These are phyloP conservation scores for Eurystomus gularis DNA, from an alignment of 2,113 vertebrate genomes.

Conservation along the genomic window DNA sequence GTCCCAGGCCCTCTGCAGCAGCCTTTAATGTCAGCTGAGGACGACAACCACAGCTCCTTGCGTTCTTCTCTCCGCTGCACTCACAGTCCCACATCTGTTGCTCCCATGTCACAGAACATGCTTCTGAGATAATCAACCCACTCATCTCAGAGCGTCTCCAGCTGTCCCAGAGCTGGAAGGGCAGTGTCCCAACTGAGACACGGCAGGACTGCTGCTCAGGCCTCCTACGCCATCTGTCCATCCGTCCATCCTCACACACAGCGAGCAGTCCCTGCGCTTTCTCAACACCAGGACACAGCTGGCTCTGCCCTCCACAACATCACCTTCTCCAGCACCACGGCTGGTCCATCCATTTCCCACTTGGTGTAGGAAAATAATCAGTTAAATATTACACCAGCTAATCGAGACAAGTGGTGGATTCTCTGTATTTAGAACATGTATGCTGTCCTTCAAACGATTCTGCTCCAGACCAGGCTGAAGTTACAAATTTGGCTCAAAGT, in stretches of 20 bases:
- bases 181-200: not conserved
- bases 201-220: not conserved
- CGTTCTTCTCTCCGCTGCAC: not conserved
- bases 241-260: accelerated
- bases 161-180: not conserved
- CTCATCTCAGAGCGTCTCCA: not conserved
- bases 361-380: accelerated
- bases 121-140: not conserved
- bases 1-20: not conserved
- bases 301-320: not conserved
- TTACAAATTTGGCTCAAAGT: not conserved
- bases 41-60: accelerated
- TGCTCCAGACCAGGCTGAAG: not conserved
- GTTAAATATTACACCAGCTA: not conserved
- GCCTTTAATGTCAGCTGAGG: accelerated
- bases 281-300: not conserved
- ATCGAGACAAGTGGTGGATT: not conserved
- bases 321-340: not conserved
- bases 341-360: not conserved
- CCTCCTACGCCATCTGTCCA: accelerated
- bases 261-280: accelerated
- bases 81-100: not conserved
- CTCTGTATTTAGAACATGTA: not conserved
- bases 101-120: accelerated
- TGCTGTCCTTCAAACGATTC: not conserved